Conservation (phyloP, 1,140 invertebrate genomes). For the Dendrolimus punctatus region DNA sequence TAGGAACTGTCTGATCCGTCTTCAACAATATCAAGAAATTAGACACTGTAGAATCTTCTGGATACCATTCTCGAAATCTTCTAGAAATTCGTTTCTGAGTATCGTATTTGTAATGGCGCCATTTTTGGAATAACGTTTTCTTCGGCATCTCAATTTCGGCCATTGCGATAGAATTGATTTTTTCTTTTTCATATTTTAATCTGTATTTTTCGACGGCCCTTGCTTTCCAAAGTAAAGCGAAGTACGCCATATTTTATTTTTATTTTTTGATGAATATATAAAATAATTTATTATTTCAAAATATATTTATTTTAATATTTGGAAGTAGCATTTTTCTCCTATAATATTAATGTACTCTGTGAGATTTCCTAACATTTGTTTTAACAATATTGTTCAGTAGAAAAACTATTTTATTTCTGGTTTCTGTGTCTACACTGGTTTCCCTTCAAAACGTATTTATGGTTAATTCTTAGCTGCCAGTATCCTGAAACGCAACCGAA, state of each 20-base stretch:
- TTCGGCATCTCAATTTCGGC: slow-evolving; percentile 42
- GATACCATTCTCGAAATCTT: slow-evolving; percentile 39
- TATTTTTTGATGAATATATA: no score
- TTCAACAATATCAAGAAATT: slow-evolving; percentile 60
- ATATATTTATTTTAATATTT: no score
- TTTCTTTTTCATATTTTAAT: slow-evolving; percentile 65
- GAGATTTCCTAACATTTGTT: no score
- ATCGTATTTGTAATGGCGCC: slow-evolving; percentile 50
- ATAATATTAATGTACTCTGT: no score
- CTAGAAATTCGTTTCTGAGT: slow-evolving; percentile 50
- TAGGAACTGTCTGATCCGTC: slow-evolving; percentile 73
- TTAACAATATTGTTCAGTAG: no score
- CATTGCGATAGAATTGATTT: slow-evolving; percentile 64
- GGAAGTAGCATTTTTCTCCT: no score
- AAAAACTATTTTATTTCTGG: no score
- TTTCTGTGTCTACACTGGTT: no score
- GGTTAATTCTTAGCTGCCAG: no score
- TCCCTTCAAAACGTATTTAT: no score
- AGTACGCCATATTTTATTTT: slow-evolving; percentile 34
- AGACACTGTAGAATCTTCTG: slow-evolving; percentile 53
- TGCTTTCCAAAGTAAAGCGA: slow-evolving; percentile 61
- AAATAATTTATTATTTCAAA: no score
- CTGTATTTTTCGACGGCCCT: slow-evolving; percentile 56
- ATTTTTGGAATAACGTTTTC: slow-evolving; percentile 56
- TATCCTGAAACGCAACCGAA: no score